phyloP scores from a whole-genome alignment of 2,888 invertebrate species.

The Cheilosia impressa region DNA sequence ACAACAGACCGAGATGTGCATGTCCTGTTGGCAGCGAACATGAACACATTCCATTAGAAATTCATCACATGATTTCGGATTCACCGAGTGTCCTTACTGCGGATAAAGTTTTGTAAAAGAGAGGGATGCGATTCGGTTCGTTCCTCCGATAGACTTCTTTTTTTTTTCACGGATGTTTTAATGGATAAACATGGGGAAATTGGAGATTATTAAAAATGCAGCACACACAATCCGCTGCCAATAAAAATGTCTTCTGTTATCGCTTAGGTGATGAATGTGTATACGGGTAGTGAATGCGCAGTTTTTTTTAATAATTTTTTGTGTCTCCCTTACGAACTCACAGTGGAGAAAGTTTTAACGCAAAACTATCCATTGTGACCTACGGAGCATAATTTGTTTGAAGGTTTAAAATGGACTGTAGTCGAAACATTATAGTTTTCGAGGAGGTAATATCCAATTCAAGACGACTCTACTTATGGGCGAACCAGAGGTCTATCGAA shows the following conservation, averaged over 20 bases:
- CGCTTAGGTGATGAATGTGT: constrained; percentile 22
- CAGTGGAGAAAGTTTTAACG: too few relatives aligned
- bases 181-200: constrained; percentile 37
- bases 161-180: constrained; percentile 32
- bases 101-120: constrained; percentile 56
- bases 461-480: too few relatives aligned
- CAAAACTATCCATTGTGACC: too few relatives aligned
- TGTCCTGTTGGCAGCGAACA: constrained; percentile 60
- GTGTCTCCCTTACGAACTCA: too few relatives aligned
- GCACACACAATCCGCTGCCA: constrained; percentile 43
- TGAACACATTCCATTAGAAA: constrained; percentile 66
- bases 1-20: constrained; percentile 40
- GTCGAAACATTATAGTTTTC: too few relatives aligned
- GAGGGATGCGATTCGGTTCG: constrained; percentile 11
- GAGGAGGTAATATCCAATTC: too few relatives aligned
- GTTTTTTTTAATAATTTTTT: too few relatives aligned
- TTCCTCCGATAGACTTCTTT: neutral
- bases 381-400: too few relatives aligned
- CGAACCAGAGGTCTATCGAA: too few relatives aligned
- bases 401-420: too few relatives aligned
- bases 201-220: constrained; percentile 40
- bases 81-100: constrained; percentile 67
- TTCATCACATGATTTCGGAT: constrained; percentile 73
- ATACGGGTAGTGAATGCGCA: neutral
- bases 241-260: constrained; percentile 32